These are phyloP conservation scores for Berghia stephanieae DNA, from an alignment of 1,140 invertebrate species.

Conservation along the genomic window DNA sequence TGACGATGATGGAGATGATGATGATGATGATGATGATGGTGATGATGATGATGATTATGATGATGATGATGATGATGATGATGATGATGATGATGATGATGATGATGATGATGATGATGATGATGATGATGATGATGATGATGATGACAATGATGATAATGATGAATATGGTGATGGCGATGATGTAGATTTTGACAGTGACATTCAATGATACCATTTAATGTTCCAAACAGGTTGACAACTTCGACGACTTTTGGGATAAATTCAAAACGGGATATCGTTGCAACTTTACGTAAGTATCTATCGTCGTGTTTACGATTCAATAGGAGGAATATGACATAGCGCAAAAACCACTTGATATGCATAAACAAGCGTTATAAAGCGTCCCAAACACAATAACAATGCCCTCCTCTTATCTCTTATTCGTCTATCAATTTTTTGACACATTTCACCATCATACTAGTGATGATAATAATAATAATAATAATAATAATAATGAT, in stretches of 20 bases:
- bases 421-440: too few relatives aligned
- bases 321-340: too few relatives aligned
- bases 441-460: too few relatives aligned
- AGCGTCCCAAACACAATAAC: too few relatives aligned
- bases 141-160: background rate
- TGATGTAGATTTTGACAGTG: background rate
- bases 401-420: too few relatives aligned
- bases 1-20: constrained; percentile 34
- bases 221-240: background rate
- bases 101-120: background rate
- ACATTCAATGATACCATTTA: background rate
- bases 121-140: background rate
- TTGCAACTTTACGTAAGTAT: constrained; percentile 22
- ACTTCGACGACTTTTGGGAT: constrained; percentile 14
- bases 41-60: too few relatives aligned
- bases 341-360: too few relatives aligned
- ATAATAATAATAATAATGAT: too few relatives aligned
- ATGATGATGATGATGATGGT: constrained; percentile 33
- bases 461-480: too few relatives aligned
- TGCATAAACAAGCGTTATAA: too few relatives aligned
- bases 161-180: too few relatives aligned
- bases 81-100: background rate
- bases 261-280: background rate
- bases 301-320: background rate
- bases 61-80: background rate